Evolutionary conservation across 2,888 invertebrate species (phyloP).

Genomic region (Scaeva pyrastri): DNA sequence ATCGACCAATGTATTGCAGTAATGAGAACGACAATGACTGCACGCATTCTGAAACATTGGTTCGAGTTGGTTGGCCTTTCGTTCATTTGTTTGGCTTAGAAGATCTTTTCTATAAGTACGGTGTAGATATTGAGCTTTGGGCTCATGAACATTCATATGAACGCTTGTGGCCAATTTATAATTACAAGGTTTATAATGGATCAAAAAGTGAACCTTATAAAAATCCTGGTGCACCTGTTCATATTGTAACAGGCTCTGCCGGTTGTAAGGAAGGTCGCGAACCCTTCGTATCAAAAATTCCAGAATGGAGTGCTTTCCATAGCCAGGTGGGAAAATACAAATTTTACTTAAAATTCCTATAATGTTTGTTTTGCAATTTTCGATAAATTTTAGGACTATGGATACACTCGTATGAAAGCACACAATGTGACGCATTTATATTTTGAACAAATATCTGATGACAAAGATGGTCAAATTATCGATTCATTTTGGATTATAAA

Average conservation of each 20-base stretch:
- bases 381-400: conserved; percentile 88
- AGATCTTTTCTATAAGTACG: conserved; percentile 92
- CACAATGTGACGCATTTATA: conserved; percentile 94
- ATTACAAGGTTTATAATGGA: conserved; percentile 90
- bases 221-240: conserved; percentile 93
- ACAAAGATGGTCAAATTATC: conserved; percentile 88
- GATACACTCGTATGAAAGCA: conserved; percentile 93
- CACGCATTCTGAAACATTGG: conserved; percentile 86
- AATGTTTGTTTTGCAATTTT: conserved; percentile 14
- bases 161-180: conserved; percentile 96
- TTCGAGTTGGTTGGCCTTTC: conserved; percentile 89
- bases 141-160: conserved; percentile 99
- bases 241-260: conserved; percentile 95
- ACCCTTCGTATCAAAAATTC: conserved; percentile 86
- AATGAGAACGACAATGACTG: conserved; percentile 94
- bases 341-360: conserved; percentile 1
- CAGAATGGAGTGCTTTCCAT: conserved; percentile 93
- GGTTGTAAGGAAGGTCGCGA: conserved; percentile 95
- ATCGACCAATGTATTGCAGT: conserved; percentile 96
- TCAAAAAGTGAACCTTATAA: conserved; percentile 85
- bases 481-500: conserved; percentile 89
- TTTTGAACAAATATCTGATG: conserved; percentile 94
- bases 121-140: conserved; percentile 97
- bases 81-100: conserved; percentile 90
- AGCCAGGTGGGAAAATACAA: conserved; percentile 84